Conservation (phyloP, 2,113 vertebrate genomes). For the Hippocampus zosterae region DNA sequence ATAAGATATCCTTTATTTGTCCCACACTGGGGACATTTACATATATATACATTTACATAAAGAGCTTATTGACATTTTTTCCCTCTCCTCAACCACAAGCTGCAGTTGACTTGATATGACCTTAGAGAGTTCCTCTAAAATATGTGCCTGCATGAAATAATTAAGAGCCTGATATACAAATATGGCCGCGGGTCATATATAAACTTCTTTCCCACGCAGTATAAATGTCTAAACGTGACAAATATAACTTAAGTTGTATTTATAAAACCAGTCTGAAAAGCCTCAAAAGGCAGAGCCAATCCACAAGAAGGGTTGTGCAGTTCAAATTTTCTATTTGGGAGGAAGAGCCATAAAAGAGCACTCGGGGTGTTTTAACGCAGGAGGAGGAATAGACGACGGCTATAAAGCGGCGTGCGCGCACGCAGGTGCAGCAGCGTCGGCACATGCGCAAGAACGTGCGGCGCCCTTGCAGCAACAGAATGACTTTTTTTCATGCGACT, state of each 20-base stretch:
- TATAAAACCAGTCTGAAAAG: neutral
- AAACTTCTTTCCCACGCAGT: neutral
- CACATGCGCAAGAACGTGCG: neutral
- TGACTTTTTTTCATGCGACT: neutral
- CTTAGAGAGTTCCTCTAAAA: neutral
- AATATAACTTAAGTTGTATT: slow-evolving; percentile 9
- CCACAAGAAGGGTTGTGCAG: neutral
- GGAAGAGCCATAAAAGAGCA: slow-evolving; percentile 5
- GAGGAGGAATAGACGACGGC: slow-evolving; percentile 6
- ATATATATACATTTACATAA: too few relatives aligned
- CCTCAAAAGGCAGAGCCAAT: neutral
- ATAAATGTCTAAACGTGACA: neutral
- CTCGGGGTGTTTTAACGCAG: neutral
- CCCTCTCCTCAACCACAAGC: neutral
- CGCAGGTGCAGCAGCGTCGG: slow-evolving; percentile 5
- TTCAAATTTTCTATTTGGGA: slow-evolving; percentile 7
- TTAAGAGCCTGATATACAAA: too few relatives aligned
- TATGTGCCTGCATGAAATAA: neutral
- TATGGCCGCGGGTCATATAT: neutral
- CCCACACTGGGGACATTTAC: too few relatives aligned
- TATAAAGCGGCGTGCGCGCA: slow-evolving; percentile 8
- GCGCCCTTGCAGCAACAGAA: neutral
- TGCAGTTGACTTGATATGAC: neutral
- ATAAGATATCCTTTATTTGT: too few relatives aligned
- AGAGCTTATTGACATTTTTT: too few relatives aligned